Conservation (phyloP, 2,113 vertebrate species). For the Mesembrinibis cayennensis region DNA sequence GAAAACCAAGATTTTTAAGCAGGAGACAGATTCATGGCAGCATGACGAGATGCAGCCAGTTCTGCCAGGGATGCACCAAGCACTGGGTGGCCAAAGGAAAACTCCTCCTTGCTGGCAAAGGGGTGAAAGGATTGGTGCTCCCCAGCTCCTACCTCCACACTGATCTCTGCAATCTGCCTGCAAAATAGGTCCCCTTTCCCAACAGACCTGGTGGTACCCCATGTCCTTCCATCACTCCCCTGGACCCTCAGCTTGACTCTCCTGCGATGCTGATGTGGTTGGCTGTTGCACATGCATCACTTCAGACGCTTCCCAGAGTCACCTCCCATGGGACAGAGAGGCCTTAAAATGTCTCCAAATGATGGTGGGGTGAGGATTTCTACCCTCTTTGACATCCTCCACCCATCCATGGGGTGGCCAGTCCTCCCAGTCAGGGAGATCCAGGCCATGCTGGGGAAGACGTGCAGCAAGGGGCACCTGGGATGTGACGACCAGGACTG, state of each 20-base stretch:
- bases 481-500: rapidly evolving
- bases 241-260: neutral
- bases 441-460: too few relatives aligned
- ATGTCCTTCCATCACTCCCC: neutral
- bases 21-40: neutral
- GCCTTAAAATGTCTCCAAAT: neutral
- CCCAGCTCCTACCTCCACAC: neutral
- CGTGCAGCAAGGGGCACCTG: rapidly evolving
- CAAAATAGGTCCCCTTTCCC: neutral
- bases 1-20: neutral
- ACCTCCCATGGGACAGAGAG: neutral
- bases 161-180: neutral
- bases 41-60: rapidly evolving
- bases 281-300: too few relatives aligned
- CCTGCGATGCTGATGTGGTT: rapidly evolving
- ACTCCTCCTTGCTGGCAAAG: neutral
- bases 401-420: neutral
- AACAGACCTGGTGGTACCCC: too few relatives aligned
- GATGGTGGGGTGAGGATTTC: neutral
- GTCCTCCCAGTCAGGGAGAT: neutral
- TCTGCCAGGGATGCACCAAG: neutral
- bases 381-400: neutral
- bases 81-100: neutral
- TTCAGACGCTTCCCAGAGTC: rapidly evolving
- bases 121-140: neutral